Conservation (phyloP, 2,113 vertebrate genomes). For the Amblyornis subalaris region DNA sequence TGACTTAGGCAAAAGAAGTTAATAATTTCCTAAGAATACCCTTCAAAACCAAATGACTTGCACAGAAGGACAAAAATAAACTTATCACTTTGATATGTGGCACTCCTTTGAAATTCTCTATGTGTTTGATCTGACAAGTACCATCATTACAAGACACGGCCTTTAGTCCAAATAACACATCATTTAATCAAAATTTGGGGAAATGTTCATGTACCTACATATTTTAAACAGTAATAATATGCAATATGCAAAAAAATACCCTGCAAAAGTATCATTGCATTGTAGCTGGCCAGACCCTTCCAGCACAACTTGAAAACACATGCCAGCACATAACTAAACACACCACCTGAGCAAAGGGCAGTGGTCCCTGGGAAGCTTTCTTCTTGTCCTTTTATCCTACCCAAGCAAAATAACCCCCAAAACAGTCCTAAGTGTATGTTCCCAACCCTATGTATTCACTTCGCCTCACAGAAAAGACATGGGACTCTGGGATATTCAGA, state of each 20-base stretch:
- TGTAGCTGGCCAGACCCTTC: not conserved
- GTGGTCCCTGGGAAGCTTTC: not conserved
- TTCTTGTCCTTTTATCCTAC: not conserved
- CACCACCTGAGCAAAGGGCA: not conserved
- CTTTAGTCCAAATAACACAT: not conserved
- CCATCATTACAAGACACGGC: not conserved
- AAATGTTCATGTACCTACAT: not conserved
- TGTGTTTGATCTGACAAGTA: not conserved
- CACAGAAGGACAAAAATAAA: not conserved
- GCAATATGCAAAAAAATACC: not conserved
- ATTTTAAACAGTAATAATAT: not conserved
- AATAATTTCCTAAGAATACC: not conserved
- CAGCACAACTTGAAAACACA: not conserved
- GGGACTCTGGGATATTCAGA: not conserved
- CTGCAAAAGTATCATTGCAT: not conserved
- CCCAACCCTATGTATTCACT: not conserved
- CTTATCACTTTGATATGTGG: not conserved
- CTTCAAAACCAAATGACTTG: not conserved
- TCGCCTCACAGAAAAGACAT: not conserved
- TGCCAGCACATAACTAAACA: not conserved
- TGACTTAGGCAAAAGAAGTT: not conserved
- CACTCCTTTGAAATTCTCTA: not conserved
- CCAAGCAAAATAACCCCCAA: not conserved
- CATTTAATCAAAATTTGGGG: not conserved
- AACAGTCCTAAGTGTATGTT: not conserved